These are phyloP conservation scores for Xenentodon cancila DNA, from an alignment of 2,797 vertebrate genomes.

Conservation along the genomic window DNA sequence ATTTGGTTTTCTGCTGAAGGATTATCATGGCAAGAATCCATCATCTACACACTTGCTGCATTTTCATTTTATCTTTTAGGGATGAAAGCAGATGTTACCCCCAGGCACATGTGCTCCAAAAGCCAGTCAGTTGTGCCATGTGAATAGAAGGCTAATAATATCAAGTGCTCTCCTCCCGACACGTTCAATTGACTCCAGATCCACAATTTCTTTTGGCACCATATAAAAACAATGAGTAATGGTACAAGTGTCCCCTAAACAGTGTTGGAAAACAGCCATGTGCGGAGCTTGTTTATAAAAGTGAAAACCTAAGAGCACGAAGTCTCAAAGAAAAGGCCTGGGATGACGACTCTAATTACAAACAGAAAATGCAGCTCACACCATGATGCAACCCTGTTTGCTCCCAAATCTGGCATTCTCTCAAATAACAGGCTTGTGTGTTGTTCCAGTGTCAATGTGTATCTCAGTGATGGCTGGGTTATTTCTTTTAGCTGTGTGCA, in stretches of 20 bases:
- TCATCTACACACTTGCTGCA: conserved; percentile 8
- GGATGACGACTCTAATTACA: too few relatives aligned
- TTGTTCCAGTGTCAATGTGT: too few relatives aligned
- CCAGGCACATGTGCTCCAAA: conserved; percentile 23
- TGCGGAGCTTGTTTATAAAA: too few relatives aligned
- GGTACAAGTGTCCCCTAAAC: conserved; percentile 16
- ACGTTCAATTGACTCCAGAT: conserved; percentile 29
- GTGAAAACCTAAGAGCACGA: too few relatives aligned
- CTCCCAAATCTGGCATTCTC: too few relatives aligned
- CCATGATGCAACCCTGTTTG: too few relatives aligned
- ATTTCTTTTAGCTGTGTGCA: too few relatives aligned
- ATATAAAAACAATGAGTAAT: conserved; percentile 10
- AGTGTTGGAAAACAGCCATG: too few relatives aligned
- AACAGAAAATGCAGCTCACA: too few relatives aligned
- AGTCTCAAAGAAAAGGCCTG: too few relatives aligned
- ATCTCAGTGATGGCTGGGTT: too few relatives aligned
- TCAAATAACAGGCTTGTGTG: too few relatives aligned
- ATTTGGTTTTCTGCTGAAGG: conserved; percentile 4
- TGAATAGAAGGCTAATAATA: conserved; percentile 37
- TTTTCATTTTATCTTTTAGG: conserved; percentile 40
- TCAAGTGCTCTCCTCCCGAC: conserved; percentile 11
- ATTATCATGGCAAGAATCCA: conserved; percentile 7
- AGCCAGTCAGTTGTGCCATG: conserved; percentile 27
- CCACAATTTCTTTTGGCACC: conserved; percentile 21
- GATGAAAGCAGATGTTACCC: conserved; percentile 34